phyloP scores from a whole-genome alignment of 2,113 vertebrate genomes.

The Anolis sagrei region DNA sequence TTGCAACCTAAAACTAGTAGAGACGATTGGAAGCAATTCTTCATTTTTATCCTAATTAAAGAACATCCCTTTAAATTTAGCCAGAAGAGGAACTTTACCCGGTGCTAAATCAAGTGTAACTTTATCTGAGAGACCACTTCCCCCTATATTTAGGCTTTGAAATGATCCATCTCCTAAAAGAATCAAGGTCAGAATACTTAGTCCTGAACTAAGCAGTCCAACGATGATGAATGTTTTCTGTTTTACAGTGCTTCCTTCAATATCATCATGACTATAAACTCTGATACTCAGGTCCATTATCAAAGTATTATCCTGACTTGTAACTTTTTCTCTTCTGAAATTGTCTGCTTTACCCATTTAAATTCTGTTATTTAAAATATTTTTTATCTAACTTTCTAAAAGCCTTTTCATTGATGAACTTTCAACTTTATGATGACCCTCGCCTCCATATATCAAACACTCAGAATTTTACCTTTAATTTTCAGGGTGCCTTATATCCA shows the following conservation, averaged over 20 bases:
- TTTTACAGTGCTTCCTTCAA: constrained; percentile 13
- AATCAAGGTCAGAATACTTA: constrained; percentile 14
- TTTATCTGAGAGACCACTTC: constrained; percentile 19
- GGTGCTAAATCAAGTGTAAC: constrained; percentile 2
- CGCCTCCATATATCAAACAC: no score
- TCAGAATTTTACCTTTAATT: not conserved
- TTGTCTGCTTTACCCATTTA: not conserved
- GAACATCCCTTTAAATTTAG: constrained; percentile 20
- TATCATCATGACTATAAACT: constrained; percentile 27
- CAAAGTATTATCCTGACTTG: constrained; percentile 27
- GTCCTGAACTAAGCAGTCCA: constrained; percentile 7
- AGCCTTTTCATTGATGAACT: not conserved
- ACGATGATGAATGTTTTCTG: constrained; percentile 10
- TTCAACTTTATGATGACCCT: not conserved
- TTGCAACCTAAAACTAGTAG: not conserved
- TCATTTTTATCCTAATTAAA: constrained; percentile 4
- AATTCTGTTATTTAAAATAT: not conserved
- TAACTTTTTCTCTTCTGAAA: not conserved
- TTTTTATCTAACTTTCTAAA: not conserved
- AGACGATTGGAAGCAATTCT: not conserved
- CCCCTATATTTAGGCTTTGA: not conserved
- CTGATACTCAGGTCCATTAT: constrained; percentile 23
- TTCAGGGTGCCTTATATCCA: constrained; percentile 13
- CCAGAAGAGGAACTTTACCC: not conserved
- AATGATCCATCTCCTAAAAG: constrained; percentile 6